Evolutionary conservation across 2,797 vertebrate species (phyloP).

Genomic region (Scomberomorus guttatus): DNA sequence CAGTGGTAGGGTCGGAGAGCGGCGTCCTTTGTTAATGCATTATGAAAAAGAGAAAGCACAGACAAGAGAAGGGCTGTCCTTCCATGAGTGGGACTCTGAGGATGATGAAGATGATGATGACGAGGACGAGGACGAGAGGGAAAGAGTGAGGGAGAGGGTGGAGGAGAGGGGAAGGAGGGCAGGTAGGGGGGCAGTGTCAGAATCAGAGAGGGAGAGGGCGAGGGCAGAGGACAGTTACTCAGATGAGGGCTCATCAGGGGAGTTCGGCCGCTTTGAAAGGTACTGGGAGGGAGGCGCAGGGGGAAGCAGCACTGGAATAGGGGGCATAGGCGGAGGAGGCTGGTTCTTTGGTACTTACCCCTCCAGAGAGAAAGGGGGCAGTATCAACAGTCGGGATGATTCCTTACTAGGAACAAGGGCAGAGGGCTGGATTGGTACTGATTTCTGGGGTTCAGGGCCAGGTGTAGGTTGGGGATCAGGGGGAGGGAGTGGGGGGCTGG

Average conservation of each 20-base stretch:
- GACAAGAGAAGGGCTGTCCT: slow-evolving; percentile 86
- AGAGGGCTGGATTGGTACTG: slow-evolving; percentile 84
- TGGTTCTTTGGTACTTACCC: slow-evolving; percentile 90
- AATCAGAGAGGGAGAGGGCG: slow-evolving; percentile 83
- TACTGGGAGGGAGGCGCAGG: slow-evolving; percentile 85
- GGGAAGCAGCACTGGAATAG: slow-evolving; percentile 77
- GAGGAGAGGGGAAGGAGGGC: slow-evolving; percentile 74
- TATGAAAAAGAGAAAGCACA: slow-evolving; percentile 86
- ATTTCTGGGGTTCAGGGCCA: slow-evolving; percentile 85
- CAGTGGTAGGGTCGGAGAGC: slow-evolving; percentile 80
- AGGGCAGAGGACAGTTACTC: slow-evolving; percentile 82
- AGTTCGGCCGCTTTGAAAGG: slow-evolving; percentile 88
- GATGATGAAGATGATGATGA: slow-evolving; percentile 77
- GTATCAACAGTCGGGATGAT: slow-evolving; percentile 87
- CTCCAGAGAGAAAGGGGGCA: slow-evolving; percentile 87
- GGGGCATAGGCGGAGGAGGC: slow-evolving; percentile 86
- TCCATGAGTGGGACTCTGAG: slow-evolving; percentile 89
- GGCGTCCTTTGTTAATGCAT: slow-evolving; percentile 85
- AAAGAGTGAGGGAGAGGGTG: slow-evolving; percentile 66
- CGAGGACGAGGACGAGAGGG: slow-evolving; percentile 73
- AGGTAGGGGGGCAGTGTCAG: slow-evolving; percentile 82
- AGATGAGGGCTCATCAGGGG: slow-evolving; percentile 85
- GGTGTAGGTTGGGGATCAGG: slow-evolving; percentile 85
- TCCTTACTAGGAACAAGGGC: slow-evolving; percentile 82
- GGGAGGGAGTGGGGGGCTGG: slow-evolving; percentile 85